phyloP scores from a whole-genome alignment of 2,797 vertebrate genomes.

The Meda fulgida region DNA sequence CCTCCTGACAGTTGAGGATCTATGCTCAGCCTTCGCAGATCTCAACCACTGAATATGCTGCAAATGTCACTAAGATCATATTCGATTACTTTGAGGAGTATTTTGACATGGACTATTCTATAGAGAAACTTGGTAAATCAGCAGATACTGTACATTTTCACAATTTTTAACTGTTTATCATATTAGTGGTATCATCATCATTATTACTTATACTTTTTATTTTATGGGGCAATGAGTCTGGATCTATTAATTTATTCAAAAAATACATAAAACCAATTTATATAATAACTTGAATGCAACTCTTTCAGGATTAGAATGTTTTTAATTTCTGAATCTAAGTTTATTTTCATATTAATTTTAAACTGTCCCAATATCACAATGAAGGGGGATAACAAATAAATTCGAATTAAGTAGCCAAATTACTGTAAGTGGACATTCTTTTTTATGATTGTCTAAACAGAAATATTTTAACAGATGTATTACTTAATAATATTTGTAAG shows the following conservation, averaged over 20 bases:
- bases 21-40: conserved; percentile 88
- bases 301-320: neutral
- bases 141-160: neutral
- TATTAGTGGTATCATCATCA: neutral
- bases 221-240: neutral
- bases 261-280: neutral
- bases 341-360: neutral
- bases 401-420: neutral
- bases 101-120: conserved; percentile 88
- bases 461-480: neutral
- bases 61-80: conserved; percentile 80
- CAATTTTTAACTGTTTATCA: neutral
- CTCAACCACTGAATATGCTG: conserved; percentile 87
- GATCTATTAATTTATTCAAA: neutral
- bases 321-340: neutral
- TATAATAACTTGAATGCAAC: neutral
- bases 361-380: neutral
- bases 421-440: neutral
- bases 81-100: conserved; percentile 94
- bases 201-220: neutral
- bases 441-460: neutral
- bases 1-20: conserved; percentile 82
- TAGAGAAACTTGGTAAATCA: conserved; percentile 88
- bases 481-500: neutral
- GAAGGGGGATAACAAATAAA: neutral